Base-by-base conservation (phyloP, 2,797 vertebrate genomes). In the Luscinia megarhynchos region DNA sequence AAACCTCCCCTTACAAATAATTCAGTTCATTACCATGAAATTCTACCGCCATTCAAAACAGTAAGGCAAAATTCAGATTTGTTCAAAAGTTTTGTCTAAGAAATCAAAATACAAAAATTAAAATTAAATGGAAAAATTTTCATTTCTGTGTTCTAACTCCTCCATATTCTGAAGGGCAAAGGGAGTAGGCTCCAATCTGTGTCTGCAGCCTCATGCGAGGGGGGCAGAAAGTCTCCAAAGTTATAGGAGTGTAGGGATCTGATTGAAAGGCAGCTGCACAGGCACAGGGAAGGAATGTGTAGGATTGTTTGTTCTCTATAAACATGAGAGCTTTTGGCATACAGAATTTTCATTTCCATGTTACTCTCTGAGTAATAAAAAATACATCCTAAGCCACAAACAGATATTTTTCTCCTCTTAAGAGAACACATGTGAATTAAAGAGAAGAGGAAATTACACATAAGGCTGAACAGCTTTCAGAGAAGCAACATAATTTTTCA, bases 391-490 rank as follows among this genome's bases (percentile, higher is more conserved):
- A 63, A 40, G 46, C 67, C 84, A 79, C 83, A 82, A 96, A 66
- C 53, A 79, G 14, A 11, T 70, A 86, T 82, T 81, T 88, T 92
- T 89, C 10, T 90, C 90, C 69, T 95, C 89, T 91, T 64, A 70
- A 29, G 38, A 89, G 22, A 79, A 53, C 67, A 59, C 20, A 34
- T 6, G 32, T 74, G 90, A 95, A 94, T 85, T 85, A 45, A 96
- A 78, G 87, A 61, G 84, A 90, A 90, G 75, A 91, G 84, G 73
- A 97, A 97, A 94, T 90, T 93, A 85, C 88, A 85, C 30, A 5
- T 90, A 32, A 43, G 45, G 34, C 41, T 46, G 84, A 54, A 78
- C 41, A 88, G n/a, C 18, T 82, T 87, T 84, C 72, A 68, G n/a
- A 77, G 58, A 76, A 64, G 15, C 64, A 95, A 85, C 32, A 53